Conservation (phyloP, 2,888 invertebrate species). For the Phanerotoma sp. region DNA sequence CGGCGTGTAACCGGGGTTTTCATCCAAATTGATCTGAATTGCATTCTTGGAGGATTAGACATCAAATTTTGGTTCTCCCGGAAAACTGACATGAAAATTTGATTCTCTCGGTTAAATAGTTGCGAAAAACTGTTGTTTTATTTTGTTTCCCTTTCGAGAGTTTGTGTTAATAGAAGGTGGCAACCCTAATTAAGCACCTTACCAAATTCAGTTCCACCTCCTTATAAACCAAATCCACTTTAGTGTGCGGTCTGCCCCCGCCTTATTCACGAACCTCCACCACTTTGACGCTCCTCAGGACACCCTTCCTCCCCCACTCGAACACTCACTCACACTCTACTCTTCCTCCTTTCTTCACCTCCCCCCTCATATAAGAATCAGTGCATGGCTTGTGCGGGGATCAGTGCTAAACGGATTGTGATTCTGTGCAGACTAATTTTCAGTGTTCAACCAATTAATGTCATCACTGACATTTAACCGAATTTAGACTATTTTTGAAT, state of each 20-base stretch:
- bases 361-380: slow-evolving; percentile 52
- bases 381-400: slow-evolving; percentile 51
- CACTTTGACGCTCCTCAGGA: slow-evolving; percentile 1
- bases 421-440: slow-evolving; percentile 45
- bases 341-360: slow-evolving; percentile 20
- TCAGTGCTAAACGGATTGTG: slow-evolving; percentile 53
- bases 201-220: too few relatives aligned
- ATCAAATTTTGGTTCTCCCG: too few relatives aligned
- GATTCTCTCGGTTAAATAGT: too few relatives aligned
- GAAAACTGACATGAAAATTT: too few relatives aligned
- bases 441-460: slow-evolving; percentile 18
- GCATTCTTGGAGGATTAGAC: too few relatives aligned
- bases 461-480: neutral
- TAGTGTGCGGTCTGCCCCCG: neutral
- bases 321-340: neutral
- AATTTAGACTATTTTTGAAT: neutral
- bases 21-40: too few relatives aligned
- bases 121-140: too few relatives aligned
- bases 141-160: too few relatives aligned
- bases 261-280: neutral
- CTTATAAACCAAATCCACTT: too few relatives aligned
- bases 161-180: too few relatives aligned
- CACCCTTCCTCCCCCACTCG: slow-evolving; percentile 14
- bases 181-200: too few relatives aligned
- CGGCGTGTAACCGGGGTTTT: too few relatives aligned